Percentiles rank a stretch among this genome's conserved stretches.
These are phyloP conservation scores for Chionodraco myersi DNA, from an alignment of 2,113 vertebrate species.

Conservation along the genomic window DNA sequence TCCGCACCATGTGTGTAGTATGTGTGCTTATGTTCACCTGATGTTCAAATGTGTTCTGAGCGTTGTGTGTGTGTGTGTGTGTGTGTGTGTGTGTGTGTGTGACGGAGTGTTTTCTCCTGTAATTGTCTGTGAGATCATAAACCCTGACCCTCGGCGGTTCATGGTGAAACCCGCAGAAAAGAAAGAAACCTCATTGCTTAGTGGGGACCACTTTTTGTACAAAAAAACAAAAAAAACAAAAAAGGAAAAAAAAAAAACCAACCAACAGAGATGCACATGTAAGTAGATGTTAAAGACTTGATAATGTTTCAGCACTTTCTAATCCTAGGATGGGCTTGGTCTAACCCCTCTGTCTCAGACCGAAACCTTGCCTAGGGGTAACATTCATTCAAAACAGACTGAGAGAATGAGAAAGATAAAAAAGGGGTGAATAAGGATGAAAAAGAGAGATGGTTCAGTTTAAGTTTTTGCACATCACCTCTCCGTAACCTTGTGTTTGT, in stretches of 20 bases:
- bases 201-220: conserved; percentile 85
- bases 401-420: conserved; percentile 61
- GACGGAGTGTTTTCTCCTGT: conserved; percentile 54
- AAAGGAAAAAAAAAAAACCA: conserved; percentile 41
- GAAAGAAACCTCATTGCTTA: conserved; percentile 78
- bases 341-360: conserved; percentile 73
- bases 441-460: conserved; percentile 66
- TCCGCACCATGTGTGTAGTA: conserved; percentile 22
- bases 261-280: conserved; percentile 84
- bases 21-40: conserved; percentile 18
- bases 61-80: conserved; percentile 17
- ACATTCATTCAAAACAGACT: conserved; percentile 80
- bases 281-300: conserved; percentile 83
- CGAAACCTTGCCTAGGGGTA: conserved; percentile 62
- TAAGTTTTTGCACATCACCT: conserved; percentile 78
- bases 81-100: conserved; percentile 20
- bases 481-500: conserved; percentile 70
- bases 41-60: not conserved
- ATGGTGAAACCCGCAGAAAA: conserved; percentile 71
- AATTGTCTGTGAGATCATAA: conserved; percentile 72
- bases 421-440: conserved; percentile 51
- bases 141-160: conserved; percentile 81
- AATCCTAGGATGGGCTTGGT: conserved; percentile 75
- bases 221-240: conserved; percentile 13
- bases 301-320: conserved; percentile 88